Evolutionary conservation across 64 coral and sea anemone species (phyloP).

Genomic region (Hydrozoanthus tunicans): DNA sequence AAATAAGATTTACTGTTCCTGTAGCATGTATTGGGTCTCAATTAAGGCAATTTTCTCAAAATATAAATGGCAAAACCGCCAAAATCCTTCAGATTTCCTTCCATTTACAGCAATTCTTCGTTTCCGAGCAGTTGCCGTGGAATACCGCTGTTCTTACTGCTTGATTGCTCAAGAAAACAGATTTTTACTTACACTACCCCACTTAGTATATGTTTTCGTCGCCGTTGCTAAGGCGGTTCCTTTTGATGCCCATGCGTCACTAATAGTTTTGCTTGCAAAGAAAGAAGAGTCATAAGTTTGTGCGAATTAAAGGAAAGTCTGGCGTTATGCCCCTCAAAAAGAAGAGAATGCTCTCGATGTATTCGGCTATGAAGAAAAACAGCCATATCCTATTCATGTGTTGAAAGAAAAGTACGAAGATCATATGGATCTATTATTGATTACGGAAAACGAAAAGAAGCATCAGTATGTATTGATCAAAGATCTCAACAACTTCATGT

Average conservation of each 20-base stretch:
- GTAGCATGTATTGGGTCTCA: conserved; percentile 15
- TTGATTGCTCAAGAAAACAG: conserved; percentile 37
- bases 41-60: conserved; percentile 33
- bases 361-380: no score
- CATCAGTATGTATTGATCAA: no score
- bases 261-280: background rate
- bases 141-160: conserved; percentile 46
- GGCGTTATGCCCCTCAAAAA: background rate
- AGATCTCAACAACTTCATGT: no score
- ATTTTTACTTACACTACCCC: conserved; percentile 12
- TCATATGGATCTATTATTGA: no score
- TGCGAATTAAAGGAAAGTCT: background rate
- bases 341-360: background rate
- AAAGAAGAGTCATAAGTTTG: background rate
- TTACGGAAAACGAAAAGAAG: no score
- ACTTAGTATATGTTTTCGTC: background rate
- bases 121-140: conserved; percentile 30
- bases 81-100: conserved; percentile 51
- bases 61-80: conserved; percentile 18
- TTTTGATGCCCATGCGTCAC: background rate
- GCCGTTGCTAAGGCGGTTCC: background rate
- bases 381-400: no score
- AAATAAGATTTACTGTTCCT: conserved; percentile 45
- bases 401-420: no score
- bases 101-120: conserved; percentile 44